A percentile compares a stretch with the other conserved stretches of the same genome.
These are phyloP conservation scores for Hecatera dysodea DNA, from an alignment of 2,888 invertebrate genomes.

Conservation along the genomic window DNA sequence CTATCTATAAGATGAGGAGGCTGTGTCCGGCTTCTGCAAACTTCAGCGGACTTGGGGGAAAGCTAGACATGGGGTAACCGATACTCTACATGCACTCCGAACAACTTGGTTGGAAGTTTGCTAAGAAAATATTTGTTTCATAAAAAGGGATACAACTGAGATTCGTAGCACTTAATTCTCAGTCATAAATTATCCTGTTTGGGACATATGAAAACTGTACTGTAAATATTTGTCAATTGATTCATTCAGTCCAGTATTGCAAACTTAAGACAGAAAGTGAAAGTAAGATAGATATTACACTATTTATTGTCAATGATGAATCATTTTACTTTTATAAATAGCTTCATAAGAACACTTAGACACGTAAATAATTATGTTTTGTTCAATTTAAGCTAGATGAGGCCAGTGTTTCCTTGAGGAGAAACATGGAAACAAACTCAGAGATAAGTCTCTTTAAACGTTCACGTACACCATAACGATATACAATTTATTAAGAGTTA, in stretches of 20 bases:
- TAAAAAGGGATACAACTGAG: background rate
- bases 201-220: background rate
- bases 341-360: no score
- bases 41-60: conserved; percentile 54
- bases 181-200: background rate
- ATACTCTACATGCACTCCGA: conserved; percentile 15
- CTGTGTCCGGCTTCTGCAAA: conserved; percentile 68
- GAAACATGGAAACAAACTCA: no score
- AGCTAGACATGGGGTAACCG: conserved; percentile 25
- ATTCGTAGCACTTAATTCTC: background rate
- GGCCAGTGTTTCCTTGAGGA: no score
- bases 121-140: conserved; percentile 13
- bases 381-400: no score
- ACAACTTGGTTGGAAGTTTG: conserved; percentile 13
- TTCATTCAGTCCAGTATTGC: no score
- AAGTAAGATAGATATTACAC: no score
- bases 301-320: no score
- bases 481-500: background rate
- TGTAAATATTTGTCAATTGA: background rate
- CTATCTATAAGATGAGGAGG: background rate
- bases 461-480: background rate
- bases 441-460: no score
- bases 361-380: no score
- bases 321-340: no score
- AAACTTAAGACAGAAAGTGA: background rate